Conservation (phyloP, 2,113 vertebrate species). For the Semnornis frantzii region DNA sequence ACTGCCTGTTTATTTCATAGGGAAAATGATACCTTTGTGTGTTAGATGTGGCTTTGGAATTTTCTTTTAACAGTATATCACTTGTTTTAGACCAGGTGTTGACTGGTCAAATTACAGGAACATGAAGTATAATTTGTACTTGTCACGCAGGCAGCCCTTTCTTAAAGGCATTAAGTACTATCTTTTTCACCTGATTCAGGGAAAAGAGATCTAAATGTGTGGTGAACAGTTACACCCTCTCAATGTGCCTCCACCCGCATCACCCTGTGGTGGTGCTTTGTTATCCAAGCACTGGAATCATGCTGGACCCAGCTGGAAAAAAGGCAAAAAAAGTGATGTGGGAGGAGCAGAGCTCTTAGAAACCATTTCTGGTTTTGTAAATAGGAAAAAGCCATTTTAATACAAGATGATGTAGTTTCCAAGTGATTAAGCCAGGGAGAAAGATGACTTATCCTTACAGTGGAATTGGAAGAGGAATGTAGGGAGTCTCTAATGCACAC, state of each 20-base stretch:
- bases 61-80: slow-evolving; percentile 51
- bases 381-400: slow-evolving; percentile 47
- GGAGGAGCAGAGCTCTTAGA: slow-evolving; percentile 28
- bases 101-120: slow-evolving; percentile 61
- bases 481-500: neutral
- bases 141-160: slow-evolving; percentile 42
- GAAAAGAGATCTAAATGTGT: slow-evolving; percentile 39
- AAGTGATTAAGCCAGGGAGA: slow-evolving; percentile 32
- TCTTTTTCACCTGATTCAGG: slow-evolving; percentile 55
- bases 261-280: neutral
- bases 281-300: slow-evolving; percentile 33
- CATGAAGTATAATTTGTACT: slow-evolving; percentile 57
- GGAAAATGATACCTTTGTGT: slow-evolving; percentile 2
- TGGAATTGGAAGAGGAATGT: neutral
- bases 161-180: slow-evolving; percentile 33
- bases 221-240: neutral
- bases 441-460: slow-evolving; percentile 38
- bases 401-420: slow-evolving; percentile 25
- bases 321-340: neutral
- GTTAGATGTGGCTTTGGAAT: slow-evolving; percentile 52
- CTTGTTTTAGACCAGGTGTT: slow-evolving; percentile 58
- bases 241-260: neutral
- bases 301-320: slow-evolving; percentile 29
- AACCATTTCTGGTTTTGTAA: slow-evolving; percentile 24
- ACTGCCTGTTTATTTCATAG: slow-evolving; percentile 59